Evolutionary conservation across 2,113 vertebrate species (phyloP), one percentile per base, ranked within the genome.

Genomic region (Tetraodon nigroviridis): DNA sequence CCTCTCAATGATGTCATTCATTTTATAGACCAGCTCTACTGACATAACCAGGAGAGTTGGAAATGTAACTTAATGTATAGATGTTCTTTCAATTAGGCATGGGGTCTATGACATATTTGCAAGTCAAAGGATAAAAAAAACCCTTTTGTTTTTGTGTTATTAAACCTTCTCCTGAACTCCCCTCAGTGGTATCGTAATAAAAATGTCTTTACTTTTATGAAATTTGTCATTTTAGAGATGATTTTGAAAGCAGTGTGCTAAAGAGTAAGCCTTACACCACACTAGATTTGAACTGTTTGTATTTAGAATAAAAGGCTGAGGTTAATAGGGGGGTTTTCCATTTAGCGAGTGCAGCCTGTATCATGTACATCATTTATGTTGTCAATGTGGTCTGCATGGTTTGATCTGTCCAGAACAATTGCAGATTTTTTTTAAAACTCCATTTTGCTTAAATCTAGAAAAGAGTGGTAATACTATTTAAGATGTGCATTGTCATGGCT

Each of bases 191-290:
- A 55, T 59, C 47, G 63, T 52, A 76, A 44, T 27, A 55, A 44
- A 44, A 42, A 41, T 73, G 19, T 79, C 55, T 69, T 78, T 70
- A 55, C 50, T 72, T 81, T 77, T 64, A 65, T 67, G 48, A 24
- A 7, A 27, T 51, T 59, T 72, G 51, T 58, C 50, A 54, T 68
- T 73, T 80, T 58, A 64, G 29, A 60, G 51, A 44, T 45, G 27
- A 52, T 51, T 65, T 51, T 61, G 44, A 52, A 21, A n/a, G 13
- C 17, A 46, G 27, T 41, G 5, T 61, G 19, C 22, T 64, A 18
- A 64, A 52, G 18, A 46, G 2, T 6, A 27, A 68, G 7, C 41
- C 56, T n/a, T 45, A 49, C 57, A 16, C 55, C 15, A 64, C 58
- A 58, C 24, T 48, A 37, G 42, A 29, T 14, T 64, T 52, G 7